Percentiles rank a stretch among this genome's conserved stretches.
phyloP scores from a whole-genome alignment of 1,140 invertebrate genomes.

The Eueides isabella region DNA sequence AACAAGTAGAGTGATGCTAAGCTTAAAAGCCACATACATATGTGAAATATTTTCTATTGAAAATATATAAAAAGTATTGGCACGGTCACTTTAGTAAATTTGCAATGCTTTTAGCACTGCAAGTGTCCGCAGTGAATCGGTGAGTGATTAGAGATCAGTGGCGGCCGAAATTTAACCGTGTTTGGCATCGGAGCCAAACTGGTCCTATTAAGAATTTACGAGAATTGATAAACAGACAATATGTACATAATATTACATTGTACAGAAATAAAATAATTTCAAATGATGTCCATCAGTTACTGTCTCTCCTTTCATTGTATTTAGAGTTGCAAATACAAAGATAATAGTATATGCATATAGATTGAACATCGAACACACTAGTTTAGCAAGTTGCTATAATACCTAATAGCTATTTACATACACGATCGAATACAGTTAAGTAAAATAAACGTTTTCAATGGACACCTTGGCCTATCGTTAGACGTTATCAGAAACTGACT shows the following conservation, averaged over 20 bases:
- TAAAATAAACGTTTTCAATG: neutral
- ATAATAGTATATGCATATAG: conserved; percentile 12
- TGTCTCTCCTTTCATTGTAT: neutral
- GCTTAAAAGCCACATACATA: neutral
- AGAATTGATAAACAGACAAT: conserved; percentile 24
- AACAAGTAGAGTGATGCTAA: neutral
- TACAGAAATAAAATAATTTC: neutral
- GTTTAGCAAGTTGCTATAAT: neutral
- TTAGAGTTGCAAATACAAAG: neutral
- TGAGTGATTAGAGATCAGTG: conserved; percentile 35
- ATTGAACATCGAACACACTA: neutral
- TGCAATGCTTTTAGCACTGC: conserved; percentile 20
- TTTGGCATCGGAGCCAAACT: conserved; percentile 32
- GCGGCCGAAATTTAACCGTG: conserved; percentile 19
- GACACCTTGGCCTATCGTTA: neutral
- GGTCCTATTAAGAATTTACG: conserved; percentile 28
- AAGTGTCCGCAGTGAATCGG: conserved; percentile 17
- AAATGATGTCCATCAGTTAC: neutral
- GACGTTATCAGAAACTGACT: too few species aligned
- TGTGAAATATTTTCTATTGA: neutral
- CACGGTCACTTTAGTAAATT: neutral
- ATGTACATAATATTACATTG: too few species aligned
- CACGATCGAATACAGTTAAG: neutral
- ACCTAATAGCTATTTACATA: conserved; percentile 3
- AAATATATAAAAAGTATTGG: neutral